phyloP scores from a whole-genome alignment of 2,888 invertebrate genomes.

The Lasioglossum pauxillum region DNA sequence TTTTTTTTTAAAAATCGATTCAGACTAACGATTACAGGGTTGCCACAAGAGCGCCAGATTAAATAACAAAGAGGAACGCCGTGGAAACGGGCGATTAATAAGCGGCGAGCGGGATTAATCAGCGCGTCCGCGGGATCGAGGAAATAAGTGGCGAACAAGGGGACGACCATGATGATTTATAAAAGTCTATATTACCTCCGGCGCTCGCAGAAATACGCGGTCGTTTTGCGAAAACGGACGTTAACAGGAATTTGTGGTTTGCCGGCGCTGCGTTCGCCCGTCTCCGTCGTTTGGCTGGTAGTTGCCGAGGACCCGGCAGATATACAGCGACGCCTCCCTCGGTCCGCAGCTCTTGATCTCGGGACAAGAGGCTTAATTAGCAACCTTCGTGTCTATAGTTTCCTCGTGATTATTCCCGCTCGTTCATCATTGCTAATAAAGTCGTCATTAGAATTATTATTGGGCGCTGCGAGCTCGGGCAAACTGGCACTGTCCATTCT shows the following conservation, averaged over 20 bases:
- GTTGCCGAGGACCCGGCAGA: background rate
- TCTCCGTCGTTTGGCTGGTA: constrained; percentile 40
- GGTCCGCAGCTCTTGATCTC: background rate
- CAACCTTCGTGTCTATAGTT: background rate
- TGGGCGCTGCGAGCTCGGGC: background rate
- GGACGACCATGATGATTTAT: constrained; percentile 18
- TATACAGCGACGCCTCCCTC: constrained; percentile 7
- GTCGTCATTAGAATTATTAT: background rate
- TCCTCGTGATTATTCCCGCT: background rate
- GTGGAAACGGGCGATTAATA: constrained; percentile 1
- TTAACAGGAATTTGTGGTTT: constrained; percentile 54
- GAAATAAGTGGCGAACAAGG: constrained; percentile 1
- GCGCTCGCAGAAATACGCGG: constrained; percentile 14
- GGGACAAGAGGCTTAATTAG: background rate
- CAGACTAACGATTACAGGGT: background rate
- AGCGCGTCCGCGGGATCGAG: background rate
- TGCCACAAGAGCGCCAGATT: background rate
- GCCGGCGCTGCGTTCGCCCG: constrained; percentile 43
- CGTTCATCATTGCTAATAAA: background rate
- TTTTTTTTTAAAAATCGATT: background rate
- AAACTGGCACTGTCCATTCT: background rate
- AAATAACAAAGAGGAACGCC: background rate
- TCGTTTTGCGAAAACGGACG: constrained; percentile 46
- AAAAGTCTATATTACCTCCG: constrained; percentile 10
- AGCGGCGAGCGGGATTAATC: constrained; percentile 11